A percentile compares a stretch with the other conserved stretches of the same genome.
Conservation (phyloP, 1,140 invertebrate genomes). For the Philopotamus ludificatus region DNA sequence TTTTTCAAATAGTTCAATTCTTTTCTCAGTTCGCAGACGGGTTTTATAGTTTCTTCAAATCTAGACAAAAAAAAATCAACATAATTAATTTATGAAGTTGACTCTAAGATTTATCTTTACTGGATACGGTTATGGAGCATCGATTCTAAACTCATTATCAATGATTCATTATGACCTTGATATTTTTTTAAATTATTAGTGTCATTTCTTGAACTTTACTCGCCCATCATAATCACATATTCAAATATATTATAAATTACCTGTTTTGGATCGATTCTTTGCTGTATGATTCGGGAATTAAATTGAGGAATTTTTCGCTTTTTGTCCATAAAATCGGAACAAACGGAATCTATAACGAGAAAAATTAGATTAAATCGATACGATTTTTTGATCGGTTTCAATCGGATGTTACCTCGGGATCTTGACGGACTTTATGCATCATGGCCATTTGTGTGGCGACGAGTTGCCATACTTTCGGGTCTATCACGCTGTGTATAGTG, state of each 20-base stretch:
- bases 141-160: too few relatives aligned
- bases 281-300: conserved; percentile 63
- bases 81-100: too few relatives aligned
- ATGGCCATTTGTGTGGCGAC: conserved; percentile 79
- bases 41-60: conserved; percentile 67
- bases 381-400: too few relatives aligned
- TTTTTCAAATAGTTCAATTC: conserved; percentile 71
- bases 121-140: too few relatives aligned
- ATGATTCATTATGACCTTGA: neutral
- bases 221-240: neutral
- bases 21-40: conserved; percentile 63
- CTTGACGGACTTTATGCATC: conserved; percentile 69
- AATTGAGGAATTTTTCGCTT: conserved; percentile 64
- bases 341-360: conserved; percentile 39
- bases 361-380: neutral
- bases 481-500: conserved; percentile 66
- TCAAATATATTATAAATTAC: conserved; percentile 44
- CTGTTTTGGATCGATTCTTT: conserved; percentile 60
- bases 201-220: neutral
- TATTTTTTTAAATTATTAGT: neutral
- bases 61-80: conserved; percentile 51
- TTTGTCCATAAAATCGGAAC: conserved; percentile 68
- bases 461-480: conserved; percentile 69
- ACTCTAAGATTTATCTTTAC: conserved; percentile 24
- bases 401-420: conserved; percentile 35